These are phyloP conservation scores for Craseonycteris thonglongyai DNA, from an alignment of 2,113 vertebrate species.

Conservation along the genomic window DNA sequence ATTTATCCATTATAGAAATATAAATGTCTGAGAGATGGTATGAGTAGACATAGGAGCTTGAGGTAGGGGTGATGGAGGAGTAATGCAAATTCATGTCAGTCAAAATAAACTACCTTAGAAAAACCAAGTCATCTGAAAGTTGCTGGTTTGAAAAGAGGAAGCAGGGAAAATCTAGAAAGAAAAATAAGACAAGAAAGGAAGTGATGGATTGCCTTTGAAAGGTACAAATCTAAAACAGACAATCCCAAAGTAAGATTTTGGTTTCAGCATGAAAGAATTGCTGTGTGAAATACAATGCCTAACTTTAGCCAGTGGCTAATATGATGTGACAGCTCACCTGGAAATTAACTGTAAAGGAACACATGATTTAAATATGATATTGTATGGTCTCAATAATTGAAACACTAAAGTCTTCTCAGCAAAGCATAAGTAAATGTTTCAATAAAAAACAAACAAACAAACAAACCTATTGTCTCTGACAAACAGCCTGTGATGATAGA, in stretches of 20 bases:
- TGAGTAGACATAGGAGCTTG: background rate
- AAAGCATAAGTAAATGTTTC: conserved; percentile 18
- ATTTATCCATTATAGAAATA: background rate
- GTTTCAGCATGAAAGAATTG: conserved; percentile 17
- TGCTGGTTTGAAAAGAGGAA: background rate
- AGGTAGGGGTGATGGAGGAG: background rate
- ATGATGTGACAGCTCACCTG: conserved; percentile 36
- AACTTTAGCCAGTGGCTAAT: conserved; percentile 36
- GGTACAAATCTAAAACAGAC: conserved; percentile 5
- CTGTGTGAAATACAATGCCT: conserved; percentile 28
- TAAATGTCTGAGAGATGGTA: background rate
- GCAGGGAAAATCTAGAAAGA: conserved; percentile 6
- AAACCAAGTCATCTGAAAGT: conserved; percentile 12
- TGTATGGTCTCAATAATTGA: background rate
- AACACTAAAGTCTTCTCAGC: conserved; percentile 2
- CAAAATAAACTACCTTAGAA: conserved; percentile 18
- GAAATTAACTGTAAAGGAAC: conserved; percentile 49
- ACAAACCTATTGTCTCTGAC: background rate
- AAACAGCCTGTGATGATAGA: background rate
- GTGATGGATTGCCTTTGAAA: background rate
- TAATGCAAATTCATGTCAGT: background rate
- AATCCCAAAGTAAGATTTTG: background rate
- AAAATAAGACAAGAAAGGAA: conserved; percentile 9
- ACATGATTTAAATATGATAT: conserved; percentile 20
- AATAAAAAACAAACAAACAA: too few relatives aligned